Conservation (phyloP, 2,888 invertebrate species). For the Acronicta psi region DNA sequence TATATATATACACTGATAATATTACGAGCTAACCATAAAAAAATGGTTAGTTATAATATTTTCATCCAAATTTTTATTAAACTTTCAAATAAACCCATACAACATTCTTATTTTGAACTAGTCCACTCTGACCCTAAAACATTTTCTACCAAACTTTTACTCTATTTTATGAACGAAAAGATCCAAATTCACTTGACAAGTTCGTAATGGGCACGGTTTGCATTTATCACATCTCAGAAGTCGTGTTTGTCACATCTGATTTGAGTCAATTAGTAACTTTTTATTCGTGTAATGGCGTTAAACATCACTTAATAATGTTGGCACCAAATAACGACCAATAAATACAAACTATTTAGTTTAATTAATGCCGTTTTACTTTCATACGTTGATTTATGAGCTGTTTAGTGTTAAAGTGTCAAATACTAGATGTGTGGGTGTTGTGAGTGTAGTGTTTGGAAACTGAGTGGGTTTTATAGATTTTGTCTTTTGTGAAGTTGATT, state of each 20-base stretch:
- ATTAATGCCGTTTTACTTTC: constrained; percentile 47
- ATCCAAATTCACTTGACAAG: constrained; percentile 13
- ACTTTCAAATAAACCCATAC: no score
- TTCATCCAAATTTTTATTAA: background rate
- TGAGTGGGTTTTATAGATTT: background rate
- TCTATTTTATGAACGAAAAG: background rate
- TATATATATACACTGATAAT: no score
- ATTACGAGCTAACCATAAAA: no score
- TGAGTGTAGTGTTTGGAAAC: constrained; percentile 5
- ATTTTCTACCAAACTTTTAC: background rate
- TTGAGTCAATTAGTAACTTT: constrained; percentile 64
- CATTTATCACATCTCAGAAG: constrained; percentile 55
- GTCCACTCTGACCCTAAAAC: background rate
- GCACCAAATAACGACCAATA: constrained; percentile 45
- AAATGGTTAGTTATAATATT: no score
- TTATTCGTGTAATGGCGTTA: constrained; percentile 47
- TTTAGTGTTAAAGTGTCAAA: constrained; percentile 43
- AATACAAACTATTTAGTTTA: constrained; percentile 56
- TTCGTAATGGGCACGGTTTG: constrained; percentile 40
- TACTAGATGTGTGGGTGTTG: constrained; percentile 27
- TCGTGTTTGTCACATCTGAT: constrained; percentile 62
- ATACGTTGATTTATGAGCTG: constrained; percentile 45
- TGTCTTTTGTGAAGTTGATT: background rate
- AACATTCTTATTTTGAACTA: constrained; percentile 8
- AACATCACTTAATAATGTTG: constrained; percentile 49